These are phyloP conservation scores for Prionace glauca DNA, from an alignment of 2,797 vertebrate genomes.

Conservation along the genomic window DNA sequence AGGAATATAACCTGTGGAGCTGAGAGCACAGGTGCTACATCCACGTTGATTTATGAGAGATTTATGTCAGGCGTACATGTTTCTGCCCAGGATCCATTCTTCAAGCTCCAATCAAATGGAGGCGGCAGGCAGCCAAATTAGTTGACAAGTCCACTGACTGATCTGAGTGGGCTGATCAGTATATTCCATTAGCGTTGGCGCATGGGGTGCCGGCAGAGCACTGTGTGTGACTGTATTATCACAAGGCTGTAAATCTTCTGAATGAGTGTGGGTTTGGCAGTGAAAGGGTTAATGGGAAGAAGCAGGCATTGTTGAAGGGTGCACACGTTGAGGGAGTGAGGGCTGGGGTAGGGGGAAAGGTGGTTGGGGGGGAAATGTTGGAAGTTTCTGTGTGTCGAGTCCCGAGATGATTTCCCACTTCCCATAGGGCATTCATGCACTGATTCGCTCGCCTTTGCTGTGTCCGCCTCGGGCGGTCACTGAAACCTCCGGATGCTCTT, in stretches of 20 bases:
- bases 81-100: background rate
- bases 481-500: background rate
- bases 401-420: background rate
- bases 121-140: background rate
- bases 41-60: background rate
- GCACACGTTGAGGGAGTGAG: background rate
- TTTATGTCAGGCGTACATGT: background rate
- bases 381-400: background rate
- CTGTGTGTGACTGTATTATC: background rate
- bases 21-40: background rate
- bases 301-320: background rate
- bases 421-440: background rate
- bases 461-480: background rate
- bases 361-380: background rate
- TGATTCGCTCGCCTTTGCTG: background rate
- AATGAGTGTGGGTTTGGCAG: background rate
- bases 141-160: background rate
- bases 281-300: background rate
- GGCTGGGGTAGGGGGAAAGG: too few species aligned
- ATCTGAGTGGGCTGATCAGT: background rate
- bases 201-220: too few species aligned
- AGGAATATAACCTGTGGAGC: background rate
- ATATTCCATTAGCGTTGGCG: background rate
- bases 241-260: background rate
- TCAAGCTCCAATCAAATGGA: background rate